Conservation (phyloP, 30 jellyfish, hydroid and myxozoan genomes). For the Cassiopea xamachana region DNA sequence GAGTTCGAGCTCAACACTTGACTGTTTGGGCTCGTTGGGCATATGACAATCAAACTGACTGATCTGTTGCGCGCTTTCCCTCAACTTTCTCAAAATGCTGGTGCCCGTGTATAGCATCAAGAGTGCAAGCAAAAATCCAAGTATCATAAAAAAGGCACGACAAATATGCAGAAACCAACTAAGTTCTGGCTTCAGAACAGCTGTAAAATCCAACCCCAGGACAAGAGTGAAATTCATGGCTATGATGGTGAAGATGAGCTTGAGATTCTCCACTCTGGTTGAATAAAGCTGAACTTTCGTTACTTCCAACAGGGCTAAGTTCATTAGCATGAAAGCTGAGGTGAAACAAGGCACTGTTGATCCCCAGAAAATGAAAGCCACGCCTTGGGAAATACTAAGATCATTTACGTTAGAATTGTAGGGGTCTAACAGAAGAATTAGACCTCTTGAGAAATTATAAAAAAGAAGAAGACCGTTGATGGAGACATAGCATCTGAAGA, state of each 20-base stretch:
- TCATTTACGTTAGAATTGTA: slow-evolving; percentile 53
- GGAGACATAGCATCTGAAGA: slow-evolving; percentile 22
- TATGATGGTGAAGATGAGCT: slow-evolving; percentile 25
- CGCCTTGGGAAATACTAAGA: slow-evolving; percentile 28
- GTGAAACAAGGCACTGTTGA: slow-evolving; percentile 63
- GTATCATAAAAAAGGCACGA: slow-evolving; percentile 32
- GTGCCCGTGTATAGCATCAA: slow-evolving; percentile 44
- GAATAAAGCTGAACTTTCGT: slow-evolving; percentile 72
- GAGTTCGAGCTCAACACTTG: background rate
- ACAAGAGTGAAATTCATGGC: slow-evolving; percentile 28
- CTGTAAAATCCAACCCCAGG: slow-evolving; percentile 41
- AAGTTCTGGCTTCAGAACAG: slow-evolving; percentile 24
- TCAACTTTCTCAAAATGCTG: slow-evolving; percentile 30
- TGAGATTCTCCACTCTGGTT: slow-evolving; percentile 33
- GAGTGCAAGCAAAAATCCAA: slow-evolving; percentile 47
- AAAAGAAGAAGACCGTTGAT: slow-evolving; percentile 19
- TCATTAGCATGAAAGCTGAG: slow-evolving; percentile 61
- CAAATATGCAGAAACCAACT: slow-evolving; percentile 41
- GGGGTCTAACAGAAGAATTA: slow-evolving; percentile 40
- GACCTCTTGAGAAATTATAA: slow-evolving; percentile 51
- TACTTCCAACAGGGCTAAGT: slow-evolving; percentile 50
- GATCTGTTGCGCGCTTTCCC: slow-evolving; percentile 10
- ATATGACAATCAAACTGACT: slow-evolving; percentile 8
- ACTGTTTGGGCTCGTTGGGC: background rate
- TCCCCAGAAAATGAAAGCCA: slow-evolving; percentile 44